A percentile compares a stretch with the other conserved stretches of the same genome.
Conservation (phyloP, 2,113 vertebrate species). For the Eretmodus cyanostictus region DNA sequence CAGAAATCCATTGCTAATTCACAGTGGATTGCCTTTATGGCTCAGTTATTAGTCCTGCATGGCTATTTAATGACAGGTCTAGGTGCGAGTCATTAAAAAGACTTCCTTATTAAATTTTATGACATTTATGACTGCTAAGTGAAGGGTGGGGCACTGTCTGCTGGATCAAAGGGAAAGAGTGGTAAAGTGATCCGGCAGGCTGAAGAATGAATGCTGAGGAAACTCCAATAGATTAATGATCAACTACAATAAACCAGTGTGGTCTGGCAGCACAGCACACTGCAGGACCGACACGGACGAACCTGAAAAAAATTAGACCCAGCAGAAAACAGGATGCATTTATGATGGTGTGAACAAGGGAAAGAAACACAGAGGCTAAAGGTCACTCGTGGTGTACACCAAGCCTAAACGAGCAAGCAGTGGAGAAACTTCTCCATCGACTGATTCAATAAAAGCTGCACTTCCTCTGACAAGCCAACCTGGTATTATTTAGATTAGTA, state of each 20-base stretch:
- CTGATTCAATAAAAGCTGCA: background rate
- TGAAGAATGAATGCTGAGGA: background rate
- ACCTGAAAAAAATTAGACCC: background rate
- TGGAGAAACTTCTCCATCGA: background rate
- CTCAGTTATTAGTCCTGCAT: slow-evolving; percentile 20
- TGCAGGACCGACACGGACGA: background rate
- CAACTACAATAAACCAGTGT: slow-evolving; percentile 38
- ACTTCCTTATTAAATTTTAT: slow-evolving; percentile 30
- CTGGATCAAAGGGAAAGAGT: background rate
- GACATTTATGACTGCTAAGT: slow-evolving; percentile 22
- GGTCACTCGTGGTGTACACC: background rate
- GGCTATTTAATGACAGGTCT: slow-evolving; percentile 28
- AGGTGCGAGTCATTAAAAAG: slow-evolving; percentile 36
- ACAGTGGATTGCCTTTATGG: slow-evolving; percentile 1
- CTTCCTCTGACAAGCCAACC: background rate
- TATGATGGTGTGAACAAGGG: background rate
- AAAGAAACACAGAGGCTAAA: background rate
- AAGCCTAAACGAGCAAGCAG: background rate
- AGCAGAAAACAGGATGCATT: background rate
- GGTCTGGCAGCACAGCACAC: background rate
- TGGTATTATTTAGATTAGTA: background rate
- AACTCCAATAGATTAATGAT: slow-evolving; percentile 49
- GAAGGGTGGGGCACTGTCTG: background rate
- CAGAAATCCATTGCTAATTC: slow-evolving; percentile 13
- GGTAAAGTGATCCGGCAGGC: background rate